A percentile compares a stretch with the other conserved stretches of the same genome.
Evolutionary conservation across 2,797 vertebrate genomes (phyloP).

Genomic region (Chaetophractus vellerosus): DNA sequence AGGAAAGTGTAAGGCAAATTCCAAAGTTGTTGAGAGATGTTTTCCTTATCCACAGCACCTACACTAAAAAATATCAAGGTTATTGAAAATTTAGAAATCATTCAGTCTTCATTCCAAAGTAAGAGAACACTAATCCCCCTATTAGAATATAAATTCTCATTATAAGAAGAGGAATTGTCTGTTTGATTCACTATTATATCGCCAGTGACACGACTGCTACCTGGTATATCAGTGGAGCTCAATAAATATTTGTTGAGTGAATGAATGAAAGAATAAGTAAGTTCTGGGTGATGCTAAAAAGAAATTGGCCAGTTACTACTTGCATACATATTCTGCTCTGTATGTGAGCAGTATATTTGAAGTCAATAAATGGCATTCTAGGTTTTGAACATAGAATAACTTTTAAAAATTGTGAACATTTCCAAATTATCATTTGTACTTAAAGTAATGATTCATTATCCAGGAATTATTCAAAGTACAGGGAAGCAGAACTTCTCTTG

Average conservation of each 20-base stretch:
- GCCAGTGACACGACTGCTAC: neutral
- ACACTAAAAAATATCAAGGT: neutral
- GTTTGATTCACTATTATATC: neutral
- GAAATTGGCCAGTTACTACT: neutral
- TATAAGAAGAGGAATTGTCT: neutral
- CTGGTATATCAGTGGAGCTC: neutral
- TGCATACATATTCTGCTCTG: neutral
- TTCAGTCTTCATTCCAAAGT: conserved; percentile 2
- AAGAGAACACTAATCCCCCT: conserved; percentile 17
- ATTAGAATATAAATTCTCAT: neutral
- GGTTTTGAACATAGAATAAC: conserved; percentile 26
- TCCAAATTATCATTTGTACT: conserved; percentile 25
- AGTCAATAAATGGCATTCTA: neutral
- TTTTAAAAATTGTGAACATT: conserved; percentile 7
- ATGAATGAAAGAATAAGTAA: conserved; percentile 27
- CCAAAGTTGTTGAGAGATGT: neutral
- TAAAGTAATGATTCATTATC: neutral
- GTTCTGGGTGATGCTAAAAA: neutral
- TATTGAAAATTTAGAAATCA: conserved; percentile 8
- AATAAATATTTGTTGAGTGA: neutral
- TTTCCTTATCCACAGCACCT: neutral
- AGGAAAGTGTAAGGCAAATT: conserved; percentile 6
- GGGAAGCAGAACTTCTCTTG: conserved; percentile 1
- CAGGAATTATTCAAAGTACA: conserved; percentile 35
- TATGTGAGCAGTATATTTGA: neutral